Base-by-base conservation (phyloP, 2,797 vertebrate species). In the Clarias laeviceps region DNA sequence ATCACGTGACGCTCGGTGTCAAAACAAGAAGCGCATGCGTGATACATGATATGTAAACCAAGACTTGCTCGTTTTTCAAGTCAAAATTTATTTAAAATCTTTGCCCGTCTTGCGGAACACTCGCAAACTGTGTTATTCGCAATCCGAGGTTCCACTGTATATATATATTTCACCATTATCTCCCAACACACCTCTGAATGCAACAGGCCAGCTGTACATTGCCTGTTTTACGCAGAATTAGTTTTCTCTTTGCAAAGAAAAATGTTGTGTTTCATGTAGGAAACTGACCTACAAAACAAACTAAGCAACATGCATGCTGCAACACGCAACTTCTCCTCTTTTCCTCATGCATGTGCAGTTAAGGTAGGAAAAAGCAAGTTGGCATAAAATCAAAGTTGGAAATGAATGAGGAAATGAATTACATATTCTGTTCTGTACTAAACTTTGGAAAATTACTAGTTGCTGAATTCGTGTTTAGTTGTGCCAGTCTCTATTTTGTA, bases 251-350 rank as follows among this genome's bases (percentile, higher is more conserved):
- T n/a, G 59, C 5, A 1, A 8, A 56, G 27, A 59, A 57, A 77
- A 20, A 12, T 24, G 34, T 45, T 27, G 77, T 37, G 32, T n/a
- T 34, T 18, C 40, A 79, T 45, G 24, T 29, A 5, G 40, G 40
- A 80, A 50, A 50, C 61, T 66, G 79, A 50, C 40, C 78, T 50
- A 80, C 37, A 80, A 80, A n/a, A 61, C 37, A 80, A 65, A 65
- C 61, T 65, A 11, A 50, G 62, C n/a, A 66, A 80, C 59, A 80
- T 27, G 61, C 78, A 62, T n/a, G 59, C 34, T 4, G 34, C 14
- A 79, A 64, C 78, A 27, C 5, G 24, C 34, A 80, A 50, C 24
- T 29, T n/a, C 40, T 5, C n/a, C 50, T 66, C 40, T 27, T 17
- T 18, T 65, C 61, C 17, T 45, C 34, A 80, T 64, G 9, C 54